phyloP scores from a whole-genome alignment of 2,888 invertebrate species.

The Melanargia galathea region DNA sequence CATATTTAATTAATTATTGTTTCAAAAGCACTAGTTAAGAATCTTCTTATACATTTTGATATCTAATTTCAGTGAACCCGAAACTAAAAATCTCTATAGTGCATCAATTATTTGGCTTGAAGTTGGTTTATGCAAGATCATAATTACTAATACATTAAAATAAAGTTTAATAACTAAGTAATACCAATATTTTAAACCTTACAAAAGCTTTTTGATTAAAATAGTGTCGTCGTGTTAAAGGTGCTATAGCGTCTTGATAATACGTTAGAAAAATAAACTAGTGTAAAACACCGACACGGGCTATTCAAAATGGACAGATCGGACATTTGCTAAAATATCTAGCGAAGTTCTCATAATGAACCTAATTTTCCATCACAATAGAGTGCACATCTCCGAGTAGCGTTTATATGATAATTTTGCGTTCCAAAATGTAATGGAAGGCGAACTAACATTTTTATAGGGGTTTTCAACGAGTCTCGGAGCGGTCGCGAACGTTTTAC shows the following conservation, averaged over 20 bases:
- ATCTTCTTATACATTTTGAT: no score
- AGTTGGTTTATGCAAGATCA: no score
- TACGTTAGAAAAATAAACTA: constrained; percentile 56
- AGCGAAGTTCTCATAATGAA: constrained; percentile 46
- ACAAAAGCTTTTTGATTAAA: neutral
- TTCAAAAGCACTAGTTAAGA: neutral
- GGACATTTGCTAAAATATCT: constrained; percentile 63
- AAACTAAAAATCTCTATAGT: no score
- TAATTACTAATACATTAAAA: no score
- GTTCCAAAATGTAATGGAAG: constrained; percentile 75
- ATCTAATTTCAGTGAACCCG: no score
- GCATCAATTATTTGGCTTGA: no score
- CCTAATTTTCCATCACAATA: constrained; percentile 42
- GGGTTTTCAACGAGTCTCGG: constrained; percentile 75
- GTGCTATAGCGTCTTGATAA: constrained; percentile 16
- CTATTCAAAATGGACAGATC: constrained; percentile 63
- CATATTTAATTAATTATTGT: no score
- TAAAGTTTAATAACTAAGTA: no score
- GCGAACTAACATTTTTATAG: constrained; percentile 80
- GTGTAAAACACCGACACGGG: constrained; percentile 57
- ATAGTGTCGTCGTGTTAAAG: neutral
- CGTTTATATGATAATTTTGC: constrained; percentile 49
- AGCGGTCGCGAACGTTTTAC: constrained; percentile 72
- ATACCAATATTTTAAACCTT: neutral
- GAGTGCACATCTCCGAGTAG: constrained; percentile 49